Evolutionary conservation across 92 coral and sea anemone species (phyloP), one percentile per base, ranked within the genome.

Genomic region (Siderastrea radians): DNA sequence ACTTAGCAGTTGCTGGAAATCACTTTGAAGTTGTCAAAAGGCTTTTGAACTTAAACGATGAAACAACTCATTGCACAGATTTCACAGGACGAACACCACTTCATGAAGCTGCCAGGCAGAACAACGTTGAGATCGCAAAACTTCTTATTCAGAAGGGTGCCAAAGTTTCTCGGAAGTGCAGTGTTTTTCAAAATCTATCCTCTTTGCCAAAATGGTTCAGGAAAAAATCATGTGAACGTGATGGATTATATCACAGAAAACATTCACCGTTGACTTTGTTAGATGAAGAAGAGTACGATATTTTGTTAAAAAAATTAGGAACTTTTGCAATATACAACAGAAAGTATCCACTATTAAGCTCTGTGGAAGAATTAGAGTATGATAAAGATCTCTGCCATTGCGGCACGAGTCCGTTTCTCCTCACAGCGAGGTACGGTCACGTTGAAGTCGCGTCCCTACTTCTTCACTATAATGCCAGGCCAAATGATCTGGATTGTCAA

Each of bases 81-180:
- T 88, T 71, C 58, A 84, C 93, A 1, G 98, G 96, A n/a, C 84
- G 89, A 79, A 89, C 87, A 0, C 93, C 98, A 1, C 83, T 96
- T 7, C 95, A 93, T 68, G 93, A 89, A 68, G 96, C 98, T 8
- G 92, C 88, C 0, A 70, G 86, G 2, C 87, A 77, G 7, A 94
- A 90, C 82, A 60, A 84, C 57, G 59, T 75, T 45, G 54, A 69
- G 50, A 77, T 81, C 11, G 84, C 79, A 58, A 53, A 83, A 46
- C 12, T 80, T 13, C 79, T 95, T 0, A 78, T 91, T 1, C 3
- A 64, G 6, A 49, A 51, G 16, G 89, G 92, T 0, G 92, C 92
- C 5, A 64, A 72, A 51, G 64, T 91, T 72, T 79, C 85, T 46
- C 79, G 74, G 68, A 82, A 77, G 48, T 91, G 94, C 52, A 17